Evolutionary conservation across 2,888 invertebrate species (phyloP), one percentile per base, ranked within the genome.

Genomic region (Tribolium freemani): DNA sequence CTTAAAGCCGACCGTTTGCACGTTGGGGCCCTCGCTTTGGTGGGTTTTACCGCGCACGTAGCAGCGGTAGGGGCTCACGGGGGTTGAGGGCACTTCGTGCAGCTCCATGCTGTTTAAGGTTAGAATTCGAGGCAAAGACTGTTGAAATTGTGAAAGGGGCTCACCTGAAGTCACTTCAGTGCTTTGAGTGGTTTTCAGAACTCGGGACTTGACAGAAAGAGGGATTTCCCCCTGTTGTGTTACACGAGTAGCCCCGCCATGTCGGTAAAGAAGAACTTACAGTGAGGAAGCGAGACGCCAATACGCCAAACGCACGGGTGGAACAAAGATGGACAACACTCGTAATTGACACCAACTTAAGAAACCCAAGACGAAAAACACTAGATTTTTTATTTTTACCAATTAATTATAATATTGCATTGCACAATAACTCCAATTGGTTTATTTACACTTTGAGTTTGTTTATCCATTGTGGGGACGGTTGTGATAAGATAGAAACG

Each of bases 201-300:
- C 4, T 26, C 26, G 20, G n/a, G 0, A 45, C 45, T 26, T 6
- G 56, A 45, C 30, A 64, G 1, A 50, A 26, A 66, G 54, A 66
- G 66, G 66, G 66, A 53, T 38, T 66, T 66, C 66, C 66, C 66
- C 66, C 56, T 21, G 56, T 21, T 44, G 5, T 54, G 53, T 54
- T 54, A 54, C 54, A 64, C 16, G 50, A 53, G 51, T 16, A 66
- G 13, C 66, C 26, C 66, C 44, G 11, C 66, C 66, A 66, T 63
- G 26, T 46, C 46, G 45, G 21, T 6, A 60, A n/a, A 20, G 48
- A 8, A 10, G 48, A 26, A 9, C 26, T 5, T 16, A 48, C 13
- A 48, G 3, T 1, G 8, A 10, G n/a, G 5, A 9, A 60, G 16
- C 1, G 60, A 2, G 48, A 60, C 46, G 13, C 13, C 10, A 5